Conservation (phyloP, 92 coral and sea anemone genomes). For the Porites evermanni region DNA sequence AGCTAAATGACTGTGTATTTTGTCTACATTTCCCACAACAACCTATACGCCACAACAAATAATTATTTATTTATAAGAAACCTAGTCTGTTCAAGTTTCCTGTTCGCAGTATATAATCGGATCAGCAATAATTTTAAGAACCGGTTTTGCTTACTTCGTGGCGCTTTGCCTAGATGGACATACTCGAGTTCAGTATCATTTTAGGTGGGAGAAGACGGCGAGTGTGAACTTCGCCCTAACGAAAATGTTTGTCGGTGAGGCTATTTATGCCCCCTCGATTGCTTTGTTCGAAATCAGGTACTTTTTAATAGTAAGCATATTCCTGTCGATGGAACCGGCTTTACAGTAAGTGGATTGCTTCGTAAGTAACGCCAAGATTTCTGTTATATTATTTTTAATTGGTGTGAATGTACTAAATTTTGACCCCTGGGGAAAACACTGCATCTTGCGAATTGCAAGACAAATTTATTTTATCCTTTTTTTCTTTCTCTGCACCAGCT, state of each 20-base stretch:
- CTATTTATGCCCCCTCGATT: too few relatives aligned
- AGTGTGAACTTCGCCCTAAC: too few relatives aligned
- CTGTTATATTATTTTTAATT: background rate
- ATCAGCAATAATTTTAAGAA: conserved; percentile 10
- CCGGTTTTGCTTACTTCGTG: background rate
- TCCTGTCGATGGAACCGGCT: too few relatives aligned
- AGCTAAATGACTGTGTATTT: conserved; percentile 27
- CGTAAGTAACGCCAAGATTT: conserved; percentile 8
- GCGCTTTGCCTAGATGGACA: background rate
- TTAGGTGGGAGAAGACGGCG: too few relatives aligned
- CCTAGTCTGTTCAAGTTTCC: background rate
- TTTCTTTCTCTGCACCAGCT: too few relatives aligned
- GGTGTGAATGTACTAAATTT: background rate
- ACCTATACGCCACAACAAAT: conserved; percentile 24
- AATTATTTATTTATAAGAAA: conserved; percentile 31
- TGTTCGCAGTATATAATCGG: conserved; percentile 15
- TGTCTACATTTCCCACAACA: conserved; percentile 9
- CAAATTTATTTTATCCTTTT: too few relatives aligned
- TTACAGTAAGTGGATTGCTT: too few relatives aligned
- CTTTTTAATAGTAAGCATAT: background rate
- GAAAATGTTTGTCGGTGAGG: too few relatives aligned
- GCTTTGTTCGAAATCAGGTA: too few relatives aligned
- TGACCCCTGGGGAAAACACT: too few relatives aligned
- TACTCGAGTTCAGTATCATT: too few relatives aligned
- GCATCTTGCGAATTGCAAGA: too few relatives aligned